Percentiles rank a stretch among this genome's conserved stretches.
phyloP scores from a whole-genome alignment of 1,140 invertebrate species.

The Sweltsa coloradensis region DNA sequence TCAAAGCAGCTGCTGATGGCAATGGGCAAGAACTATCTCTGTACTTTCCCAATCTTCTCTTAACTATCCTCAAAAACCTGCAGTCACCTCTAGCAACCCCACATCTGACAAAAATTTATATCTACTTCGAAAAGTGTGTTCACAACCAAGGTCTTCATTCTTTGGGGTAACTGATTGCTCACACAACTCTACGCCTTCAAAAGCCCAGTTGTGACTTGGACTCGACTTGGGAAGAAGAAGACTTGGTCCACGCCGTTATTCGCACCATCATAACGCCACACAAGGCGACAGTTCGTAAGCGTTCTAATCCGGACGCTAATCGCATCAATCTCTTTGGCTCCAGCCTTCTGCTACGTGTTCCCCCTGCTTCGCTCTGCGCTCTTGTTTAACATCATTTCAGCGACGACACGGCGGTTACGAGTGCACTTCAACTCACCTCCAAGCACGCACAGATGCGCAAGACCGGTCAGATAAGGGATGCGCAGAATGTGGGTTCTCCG shows the following conservation, averaged over 20 bases:
- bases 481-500: constrained; percentile 25
- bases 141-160: constrained; percentile 20
- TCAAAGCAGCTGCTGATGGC: constrained; percentile 45
- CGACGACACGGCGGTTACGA: constrained; percentile 16
- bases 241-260: constrained; percentile 41
- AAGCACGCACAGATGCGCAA: constrained; percentile 55
- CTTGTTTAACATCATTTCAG: too few species aligned
- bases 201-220: constrained; percentile 71
- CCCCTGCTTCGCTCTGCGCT: constrained; percentile 61
- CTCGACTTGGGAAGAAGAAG: constrained; percentile 61
- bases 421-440: constrained; percentile 20
- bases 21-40: constrained; percentile 46
- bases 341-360: constrained; percentile 73
- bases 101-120: constrained; percentile 44
- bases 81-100: constrained; percentile 57
- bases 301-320: background rate
- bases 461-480: constrained; percentile 24
- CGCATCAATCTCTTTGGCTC: constrained; percentile 26
- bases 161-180: constrained; percentile 44
- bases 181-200: constrained; percentile 53
- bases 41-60: constrained; percentile 47
- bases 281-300: constrained; percentile 29
- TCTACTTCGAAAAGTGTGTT: constrained; percentile 38
- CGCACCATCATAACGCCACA: constrained; percentile 48
- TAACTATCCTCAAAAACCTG: constrained; percentile 45